phyloP scores from a whole-genome alignment of 2,113 vertebrate genomes.

The Neodon shergylaensis region DNA sequence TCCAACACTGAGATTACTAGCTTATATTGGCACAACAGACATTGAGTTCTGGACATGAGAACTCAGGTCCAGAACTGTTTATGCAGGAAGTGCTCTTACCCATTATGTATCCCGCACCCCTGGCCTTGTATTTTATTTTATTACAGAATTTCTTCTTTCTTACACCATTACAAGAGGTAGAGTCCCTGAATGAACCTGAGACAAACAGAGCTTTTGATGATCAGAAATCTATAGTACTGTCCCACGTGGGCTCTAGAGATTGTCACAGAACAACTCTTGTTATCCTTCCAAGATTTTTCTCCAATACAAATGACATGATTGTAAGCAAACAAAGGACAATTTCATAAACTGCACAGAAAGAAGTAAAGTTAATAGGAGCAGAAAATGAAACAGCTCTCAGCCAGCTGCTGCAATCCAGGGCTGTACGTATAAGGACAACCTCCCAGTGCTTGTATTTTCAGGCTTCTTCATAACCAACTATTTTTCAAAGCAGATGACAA shows the following conservation, averaged over 20 bases:
- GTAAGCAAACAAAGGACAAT: conserved; percentile 9
- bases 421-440: not conserved
- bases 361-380: conserved; percentile 23
- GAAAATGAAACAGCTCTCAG: conserved; percentile 27
- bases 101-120: too few species aligned
- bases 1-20: not conserved
- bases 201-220: not conserved
- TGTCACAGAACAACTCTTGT: not conserved
- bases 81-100: too few species aligned
- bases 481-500: conserved; percentile 19
- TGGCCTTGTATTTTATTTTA: not conserved
- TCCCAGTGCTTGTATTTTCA: not conserved
- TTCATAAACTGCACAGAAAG: conserved; percentile 44
- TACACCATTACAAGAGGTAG: not conserved
- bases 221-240: not conserved
- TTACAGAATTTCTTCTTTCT: not conserved
- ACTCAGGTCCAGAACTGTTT: not conserved
- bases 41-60: not conserved
- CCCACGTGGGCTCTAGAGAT: not conserved
- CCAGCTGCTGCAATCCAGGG: not conserved
- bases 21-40: too few species aligned
- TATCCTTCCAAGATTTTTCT: conserved; percentile 17
- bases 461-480: not conserved
- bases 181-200: not conserved
- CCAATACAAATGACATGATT: not conserved